A percentile compares a stretch with the other conserved stretches of the same genome.
Conservation (phyloP, 2,797 vertebrate genomes). For the Iguana delicatissima region DNA sequence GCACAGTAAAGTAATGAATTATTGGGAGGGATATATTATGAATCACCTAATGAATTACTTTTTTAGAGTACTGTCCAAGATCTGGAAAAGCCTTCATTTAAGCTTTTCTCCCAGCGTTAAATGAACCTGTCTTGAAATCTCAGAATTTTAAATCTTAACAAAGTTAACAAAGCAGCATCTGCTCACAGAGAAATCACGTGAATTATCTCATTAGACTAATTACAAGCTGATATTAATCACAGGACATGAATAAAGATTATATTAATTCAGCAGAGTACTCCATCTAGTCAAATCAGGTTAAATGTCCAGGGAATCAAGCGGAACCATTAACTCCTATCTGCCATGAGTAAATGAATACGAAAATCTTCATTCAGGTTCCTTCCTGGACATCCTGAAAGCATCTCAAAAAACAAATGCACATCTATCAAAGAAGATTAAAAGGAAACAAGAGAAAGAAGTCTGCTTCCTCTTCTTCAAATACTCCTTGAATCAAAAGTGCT, state of each 20-base stretch:
- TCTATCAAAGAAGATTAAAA: neutral
- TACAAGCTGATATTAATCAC: slow-evolving; percentile 40
- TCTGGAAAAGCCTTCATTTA: slow-evolving; percentile 1
- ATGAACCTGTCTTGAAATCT: slow-evolving; percentile 32
- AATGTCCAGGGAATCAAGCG: slow-evolving; percentile 35
- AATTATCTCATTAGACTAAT: slow-evolving; percentile 43
- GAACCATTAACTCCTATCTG: slow-evolving; percentile 43
- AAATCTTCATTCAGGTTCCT: slow-evolving; percentile 28
- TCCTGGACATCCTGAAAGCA: neutral
- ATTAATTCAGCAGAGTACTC: slow-evolving; percentile 37
- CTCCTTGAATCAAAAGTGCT: neutral
- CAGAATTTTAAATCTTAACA: slow-evolving; percentile 31
- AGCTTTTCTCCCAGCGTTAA: slow-evolving; percentile 4
- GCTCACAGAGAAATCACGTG: slow-evolving; percentile 33
- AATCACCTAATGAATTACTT: neutral
- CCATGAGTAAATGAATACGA: neutral
- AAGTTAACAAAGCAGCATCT: slow-evolving; percentile 35
- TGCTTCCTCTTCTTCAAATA: neutral
- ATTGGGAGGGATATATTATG: neutral
- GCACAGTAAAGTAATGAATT: no score
- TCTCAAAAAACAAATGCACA: neutral
- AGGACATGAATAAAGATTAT: slow-evolving; percentile 43
- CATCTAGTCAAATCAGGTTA: slow-evolving; percentile 26
- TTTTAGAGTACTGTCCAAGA: neutral
- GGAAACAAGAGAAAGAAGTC: slow-evolving; percentile 2